Evolutionary conservation across 2,113 vertebrate genomes (phyloP), one percentile per base, ranked within the genome.

Genomic region (Podarcis cretensis): DNA sequence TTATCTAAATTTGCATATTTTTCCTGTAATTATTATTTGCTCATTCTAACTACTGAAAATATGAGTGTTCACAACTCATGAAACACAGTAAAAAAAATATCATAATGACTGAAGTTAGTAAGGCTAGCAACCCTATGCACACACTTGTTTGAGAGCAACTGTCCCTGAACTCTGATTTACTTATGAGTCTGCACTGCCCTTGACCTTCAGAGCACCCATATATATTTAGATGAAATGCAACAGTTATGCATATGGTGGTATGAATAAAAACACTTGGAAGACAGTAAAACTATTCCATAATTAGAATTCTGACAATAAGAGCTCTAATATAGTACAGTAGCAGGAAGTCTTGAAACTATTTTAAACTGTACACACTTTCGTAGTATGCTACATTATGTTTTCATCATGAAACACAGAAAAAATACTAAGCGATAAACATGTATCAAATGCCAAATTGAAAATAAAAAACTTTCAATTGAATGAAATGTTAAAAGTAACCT

Each of bases 401-500:
- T 86, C 71, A 88, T 5, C 37, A 3, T 27, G 14, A 3, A 87
- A 90, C 71, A 32, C 59, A 74, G 86, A 79, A 37, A 9, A 21
- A 69, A 81, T 6, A 63, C 30, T 81, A 35, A 59, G 27, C 48
- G 9, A 81, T 74, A 35, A 81, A 0, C 85, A 21, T 83, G 48
- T 8, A 86, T 65, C 12, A 69, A 14, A 43, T 83, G 20, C 25
- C 86, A 0, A 54, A 83, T 16, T 48, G 48, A 48, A 48, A 3
- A 88, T 66, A 1, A 81, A 4, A 63, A 92, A 85, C 73, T 90
- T 37, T 4, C 65, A 57, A 59, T 66, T 87, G 69, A 95, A 92
- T 92, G 90, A 87, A 82, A 92, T 94, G 87, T 87, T 89, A 93
- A 92, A n/a, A 97, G 96, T 97, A 97, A 99, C 99, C 99, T 99